Percentiles rank a stretch among this genome's conserved stretches.
phyloP scores from a whole-genome alignment of 2,113 vertebrate genomes.

The Taxidea taxus region DNA sequence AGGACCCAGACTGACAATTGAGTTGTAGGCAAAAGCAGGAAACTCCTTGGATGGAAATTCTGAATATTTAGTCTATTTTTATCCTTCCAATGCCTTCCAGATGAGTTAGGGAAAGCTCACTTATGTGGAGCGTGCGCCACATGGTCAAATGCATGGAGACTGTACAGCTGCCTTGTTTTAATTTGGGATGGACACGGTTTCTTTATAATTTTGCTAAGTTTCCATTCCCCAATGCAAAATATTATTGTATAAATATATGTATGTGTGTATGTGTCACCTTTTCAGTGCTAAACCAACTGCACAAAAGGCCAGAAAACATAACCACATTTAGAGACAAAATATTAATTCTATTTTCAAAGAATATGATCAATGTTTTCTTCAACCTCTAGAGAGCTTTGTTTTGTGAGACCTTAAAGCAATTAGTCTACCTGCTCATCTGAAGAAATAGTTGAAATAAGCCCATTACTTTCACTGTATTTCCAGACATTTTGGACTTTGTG shows the following conservation, averaged over 20 bases:
- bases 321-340: conserved; percentile 19
- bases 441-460: conserved; percentile 11
- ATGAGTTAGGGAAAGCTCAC: conserved; percentile 55
- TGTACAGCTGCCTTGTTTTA: conserved; percentile 13
- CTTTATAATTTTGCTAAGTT: not conserved
- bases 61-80: conserved; percentile 73
- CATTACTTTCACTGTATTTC: not conserved
- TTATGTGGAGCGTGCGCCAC: not conserved
- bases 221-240: conserved; percentile 5
- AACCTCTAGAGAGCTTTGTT: not conserved
- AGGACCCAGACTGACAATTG: conserved; percentile 39
- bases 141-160: not conserved
- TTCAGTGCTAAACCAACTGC: not conserved
- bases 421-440: not conserved
- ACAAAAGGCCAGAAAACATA: not conserved
- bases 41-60: conserved; percentile 69
- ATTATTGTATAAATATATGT: not conserved
- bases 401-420: not conserved
- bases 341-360: conserved; percentile 21
- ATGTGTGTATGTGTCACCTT: not conserved
- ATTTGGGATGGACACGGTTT: not conserved
- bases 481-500: not conserved
- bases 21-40: conserved; percentile 66
- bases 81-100: conserved; percentile 69
- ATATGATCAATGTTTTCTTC: not conserved